Conservation (phyloP, 1,140 invertebrate genomes). For the Diploscapter pachys region DNA sequence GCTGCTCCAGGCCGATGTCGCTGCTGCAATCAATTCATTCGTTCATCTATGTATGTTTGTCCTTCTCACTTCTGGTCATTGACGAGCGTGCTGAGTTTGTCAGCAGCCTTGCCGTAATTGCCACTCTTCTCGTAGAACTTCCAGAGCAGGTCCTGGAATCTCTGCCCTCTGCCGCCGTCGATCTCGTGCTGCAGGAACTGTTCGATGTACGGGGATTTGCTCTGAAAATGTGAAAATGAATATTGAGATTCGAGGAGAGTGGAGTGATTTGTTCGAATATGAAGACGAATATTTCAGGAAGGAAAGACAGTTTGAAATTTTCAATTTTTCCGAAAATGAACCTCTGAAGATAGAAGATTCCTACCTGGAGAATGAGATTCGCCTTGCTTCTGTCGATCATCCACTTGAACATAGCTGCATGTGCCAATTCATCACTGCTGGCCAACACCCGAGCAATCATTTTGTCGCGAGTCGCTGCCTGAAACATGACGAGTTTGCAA, state of each 20-base stretch:
- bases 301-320: too few species aligned
- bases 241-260: background rate
- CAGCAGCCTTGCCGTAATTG: conserved; percentile 84
- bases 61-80: conserved; percentile 71
- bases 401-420: too few species aligned
- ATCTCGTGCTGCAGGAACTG: conserved; percentile 67
- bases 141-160: conserved; percentile 79
- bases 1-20: conserved; percentile 16
- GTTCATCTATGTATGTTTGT: conserved; percentile 56
- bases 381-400: too few species aligned
- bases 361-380: too few species aligned
- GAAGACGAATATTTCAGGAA: too few species aligned
- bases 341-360: too few species aligned
- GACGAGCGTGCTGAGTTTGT: conserved; percentile 81
- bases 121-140: conserved; percentile 88
- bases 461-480: too few species aligned
- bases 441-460: too few species aligned
- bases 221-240: conserved; percentile 52
- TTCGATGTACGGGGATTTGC: conserved; percentile 74
- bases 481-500: too few species aligned
- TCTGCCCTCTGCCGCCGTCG: conserved; percentile 33
- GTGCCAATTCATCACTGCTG: too few species aligned
- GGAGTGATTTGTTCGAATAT: too few species aligned
- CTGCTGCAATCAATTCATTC: conserved; percentile 6
- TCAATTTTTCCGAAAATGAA: too few species aligned